These are phyloP conservation scores for Sebastes trivittatus DNA, from an alignment of 2,797 vertebrate genomes.

Conservation along the genomic window DNA sequence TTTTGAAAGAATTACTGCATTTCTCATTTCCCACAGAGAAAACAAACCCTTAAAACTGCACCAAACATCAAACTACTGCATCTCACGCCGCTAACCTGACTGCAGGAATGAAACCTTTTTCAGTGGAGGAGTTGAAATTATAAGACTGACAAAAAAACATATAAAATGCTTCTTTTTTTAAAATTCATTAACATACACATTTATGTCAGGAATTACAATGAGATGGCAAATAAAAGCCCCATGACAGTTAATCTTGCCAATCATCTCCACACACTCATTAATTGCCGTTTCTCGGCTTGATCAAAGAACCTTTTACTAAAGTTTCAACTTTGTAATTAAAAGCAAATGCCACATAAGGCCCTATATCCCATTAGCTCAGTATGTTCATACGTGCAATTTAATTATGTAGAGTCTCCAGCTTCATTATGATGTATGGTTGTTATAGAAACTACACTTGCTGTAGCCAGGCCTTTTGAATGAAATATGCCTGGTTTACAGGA, in stretches of 20 bases:
- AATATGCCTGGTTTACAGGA: conserved; percentile 22
- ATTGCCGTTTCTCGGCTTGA: conserved; percentile 29
- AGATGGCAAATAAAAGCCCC: conserved; percentile 9
- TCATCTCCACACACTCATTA: conserved; percentile 39
- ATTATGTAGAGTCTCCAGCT: conserved; percentile 61
- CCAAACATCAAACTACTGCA: conserved; percentile 17
- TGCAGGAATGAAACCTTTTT: conserved; percentile 2
- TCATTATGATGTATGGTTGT: conserved; percentile 68
- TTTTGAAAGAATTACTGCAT: conserved; percentile 35
- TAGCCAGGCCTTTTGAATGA: conserved; percentile 33
- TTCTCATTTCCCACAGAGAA: conserved; percentile 33
- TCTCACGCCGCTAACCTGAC: not conserved
- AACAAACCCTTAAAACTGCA: conserved; percentile 35
- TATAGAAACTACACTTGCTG: conserved; percentile 69
- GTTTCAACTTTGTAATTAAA: conserved; percentile 66
- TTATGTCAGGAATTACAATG: conserved; percentile 13
- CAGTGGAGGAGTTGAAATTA: not conserved
- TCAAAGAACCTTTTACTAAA: conserved; percentile 52
- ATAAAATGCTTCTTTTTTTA: not conserved
- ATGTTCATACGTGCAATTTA: conserved; percentile 56
- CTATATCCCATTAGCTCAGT: conserved; percentile 25
- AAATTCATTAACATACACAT: conserved; percentile 12
- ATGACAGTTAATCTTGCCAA: conserved; percentile 34
- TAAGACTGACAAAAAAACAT: not conserved
- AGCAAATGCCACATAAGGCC: conserved; percentile 45